Percentiles rank a stretch among this genome's conserved stretches.
These are phyloP conservation scores for Tympanuchus pallidicinctus DNA, from an alignment of 2,113 vertebrate genomes.

Conservation along the genomic window DNA sequence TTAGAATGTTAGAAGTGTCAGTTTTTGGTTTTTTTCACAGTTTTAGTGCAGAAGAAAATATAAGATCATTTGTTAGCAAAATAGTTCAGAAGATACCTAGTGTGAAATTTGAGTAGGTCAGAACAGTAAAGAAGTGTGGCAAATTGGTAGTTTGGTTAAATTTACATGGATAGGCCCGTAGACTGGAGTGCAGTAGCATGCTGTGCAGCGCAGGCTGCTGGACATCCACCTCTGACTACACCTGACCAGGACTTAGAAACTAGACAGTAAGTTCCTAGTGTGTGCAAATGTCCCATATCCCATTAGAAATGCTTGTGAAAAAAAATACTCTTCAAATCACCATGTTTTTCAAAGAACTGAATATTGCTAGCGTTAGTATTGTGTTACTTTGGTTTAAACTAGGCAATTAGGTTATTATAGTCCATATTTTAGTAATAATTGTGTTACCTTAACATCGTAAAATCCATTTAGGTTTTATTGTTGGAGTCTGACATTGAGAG, in stretches of 20 bases:
- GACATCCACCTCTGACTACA: rapidly evolving
- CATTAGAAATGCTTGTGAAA: rapidly evolving
- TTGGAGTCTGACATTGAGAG: not conserved
- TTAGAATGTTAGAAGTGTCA: not conserved
- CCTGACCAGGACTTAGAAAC: not conserved
- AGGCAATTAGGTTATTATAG: constrained; percentile 3
- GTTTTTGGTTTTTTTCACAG: not conserved
- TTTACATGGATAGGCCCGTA: rapidly evolving
- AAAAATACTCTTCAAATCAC: not conserved
- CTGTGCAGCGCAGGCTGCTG: not conserved
- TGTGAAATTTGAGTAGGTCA: not conserved
- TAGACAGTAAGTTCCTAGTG: too few species aligned
- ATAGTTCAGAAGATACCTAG: not conserved
- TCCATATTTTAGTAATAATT: constrained; percentile 16
- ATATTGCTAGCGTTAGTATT: constrained; percentile 1
- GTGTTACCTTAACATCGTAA: not conserved
- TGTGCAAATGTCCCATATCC: rapidly evolving
- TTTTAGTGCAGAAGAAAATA: not conserved
- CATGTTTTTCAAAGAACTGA: not conserved
- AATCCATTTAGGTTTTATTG: constrained; percentile 32
- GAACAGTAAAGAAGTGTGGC: not conserved
- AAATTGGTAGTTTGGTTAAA: not conserved
- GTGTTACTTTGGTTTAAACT: not conserved
- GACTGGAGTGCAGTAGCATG: not conserved
- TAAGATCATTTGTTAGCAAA: not conserved